Conservation (phyloP, 2,797 vertebrate species). For the Thamnophis elegans region DNA sequence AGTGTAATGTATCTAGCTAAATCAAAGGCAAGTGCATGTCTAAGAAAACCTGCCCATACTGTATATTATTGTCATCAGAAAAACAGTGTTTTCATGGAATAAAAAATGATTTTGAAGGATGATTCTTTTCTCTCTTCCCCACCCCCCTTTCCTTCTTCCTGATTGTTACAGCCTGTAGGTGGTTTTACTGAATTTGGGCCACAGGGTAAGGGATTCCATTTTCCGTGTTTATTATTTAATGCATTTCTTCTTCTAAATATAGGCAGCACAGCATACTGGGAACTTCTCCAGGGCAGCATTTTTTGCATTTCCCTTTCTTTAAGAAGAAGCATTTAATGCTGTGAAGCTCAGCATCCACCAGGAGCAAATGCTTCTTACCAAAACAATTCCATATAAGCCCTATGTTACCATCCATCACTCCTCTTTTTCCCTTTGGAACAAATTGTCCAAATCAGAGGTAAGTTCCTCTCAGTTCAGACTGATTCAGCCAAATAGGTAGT, state of each 20-base stretch:
- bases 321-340: neutral
- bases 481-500: too few relatives aligned
- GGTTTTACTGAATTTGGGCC: neutral
- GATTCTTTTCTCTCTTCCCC: neutral
- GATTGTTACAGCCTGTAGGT: neutral
- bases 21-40: neutral
- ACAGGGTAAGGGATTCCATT: conserved; percentile 4
- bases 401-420: neutral
- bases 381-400: neutral
- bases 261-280: neutral
- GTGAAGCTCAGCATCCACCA: neutral
- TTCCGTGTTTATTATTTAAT: conserved; percentile 21
- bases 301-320: neutral
- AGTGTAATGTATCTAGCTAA: neutral
- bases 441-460: neutral
- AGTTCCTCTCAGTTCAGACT: too few relatives aligned
- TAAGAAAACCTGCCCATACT: neutral
- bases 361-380: too few relatives aligned
- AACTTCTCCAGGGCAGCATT: conserved; percentile 1
- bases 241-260: conserved; percentile 25
- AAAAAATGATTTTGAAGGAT: neutral
- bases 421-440: neutral
- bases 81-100: neutral
- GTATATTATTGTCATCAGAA: neutral
- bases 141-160: too few relatives aligned